These are phyloP conservation scores for Garra rufa DNA, from an alignment of 2,113 vertebrate species.

Conservation along the genomic window DNA sequence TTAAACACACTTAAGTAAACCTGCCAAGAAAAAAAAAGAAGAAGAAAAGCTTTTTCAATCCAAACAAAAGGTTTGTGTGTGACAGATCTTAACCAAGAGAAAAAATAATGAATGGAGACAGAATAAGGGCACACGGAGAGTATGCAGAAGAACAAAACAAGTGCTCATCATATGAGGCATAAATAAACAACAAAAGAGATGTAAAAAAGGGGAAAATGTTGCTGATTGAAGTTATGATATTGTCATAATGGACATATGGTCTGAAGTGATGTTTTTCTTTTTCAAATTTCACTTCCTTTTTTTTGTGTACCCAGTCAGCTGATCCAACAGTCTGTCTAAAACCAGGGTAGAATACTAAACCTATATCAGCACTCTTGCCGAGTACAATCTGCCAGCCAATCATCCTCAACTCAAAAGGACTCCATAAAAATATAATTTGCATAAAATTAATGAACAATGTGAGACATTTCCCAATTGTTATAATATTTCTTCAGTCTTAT, in stretches of 20 bases:
- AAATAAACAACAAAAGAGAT: background rate
- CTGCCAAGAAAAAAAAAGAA: background rate
- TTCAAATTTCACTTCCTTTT: background rate
- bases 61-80: background rate
- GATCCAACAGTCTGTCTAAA: background rate
- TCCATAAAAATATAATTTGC: background rate
- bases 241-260: background rate
- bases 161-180: background rate
- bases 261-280: background rate
- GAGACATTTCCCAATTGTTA: background rate
- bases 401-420: background rate
- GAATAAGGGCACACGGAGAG: background rate
- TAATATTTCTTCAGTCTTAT: background rate
- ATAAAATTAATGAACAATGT: background rate
- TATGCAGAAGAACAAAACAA: background rate
- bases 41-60: background rate
- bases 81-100: background rate
- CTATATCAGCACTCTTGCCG: background rate
- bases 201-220: background rate
- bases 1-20: constrained; percentile 13
- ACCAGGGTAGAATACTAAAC: constrained; percentile 1
- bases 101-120: background rate
- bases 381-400: background rate
- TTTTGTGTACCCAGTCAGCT: background rate
- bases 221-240: background rate